These are phyloP conservation scores for Apaloderma vittatum DNA, from an alignment of 2,113 vertebrate species.

Conservation along the genomic window DNA sequence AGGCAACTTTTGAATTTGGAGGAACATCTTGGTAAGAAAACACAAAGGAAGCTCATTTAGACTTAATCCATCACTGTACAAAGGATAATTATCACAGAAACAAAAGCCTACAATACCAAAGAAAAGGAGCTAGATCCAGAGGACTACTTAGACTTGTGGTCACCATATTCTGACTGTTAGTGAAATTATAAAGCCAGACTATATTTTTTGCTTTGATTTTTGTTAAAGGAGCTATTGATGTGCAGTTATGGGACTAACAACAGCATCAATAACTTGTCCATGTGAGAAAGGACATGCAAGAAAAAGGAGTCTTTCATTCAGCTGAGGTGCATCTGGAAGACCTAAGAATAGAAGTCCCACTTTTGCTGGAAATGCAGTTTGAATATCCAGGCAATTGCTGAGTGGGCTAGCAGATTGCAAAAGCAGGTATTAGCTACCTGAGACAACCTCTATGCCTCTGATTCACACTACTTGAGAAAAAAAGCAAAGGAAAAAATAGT, in stretches of 20 bases:
- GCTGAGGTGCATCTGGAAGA: not conserved
- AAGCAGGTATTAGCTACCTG: not conserved
- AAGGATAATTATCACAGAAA: not conserved
- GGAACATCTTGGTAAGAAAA: not conserved
- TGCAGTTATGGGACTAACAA: not conserved
- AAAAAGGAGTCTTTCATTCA: not conserved
- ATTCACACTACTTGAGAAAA: not conserved
- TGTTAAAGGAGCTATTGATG: not conserved
- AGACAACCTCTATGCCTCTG: not conserved
- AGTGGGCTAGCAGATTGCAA: not conserved
- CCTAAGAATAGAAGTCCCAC: not conserved
- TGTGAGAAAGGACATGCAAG: not conserved
- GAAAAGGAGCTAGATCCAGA: not conserved
- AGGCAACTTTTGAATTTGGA: not conserved
- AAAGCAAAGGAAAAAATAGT: not conserved
- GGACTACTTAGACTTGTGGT: not conserved
- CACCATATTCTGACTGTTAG: not conserved
- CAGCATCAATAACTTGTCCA: not conserved
- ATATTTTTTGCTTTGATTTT: too few species aligned
- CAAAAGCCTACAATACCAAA: not conserved
- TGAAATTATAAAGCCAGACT: not conserved
- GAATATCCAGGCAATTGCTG: not conserved
- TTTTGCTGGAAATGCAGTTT: not conserved
- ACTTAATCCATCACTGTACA: not conserved
- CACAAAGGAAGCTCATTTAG: not conserved